Percentiles rank a stretch among this genome's conserved stretches.
Evolutionary conservation across 1,140 invertebrate species (phyloP).

Genomic region (Pseudobourletiella spinata): DNA sequence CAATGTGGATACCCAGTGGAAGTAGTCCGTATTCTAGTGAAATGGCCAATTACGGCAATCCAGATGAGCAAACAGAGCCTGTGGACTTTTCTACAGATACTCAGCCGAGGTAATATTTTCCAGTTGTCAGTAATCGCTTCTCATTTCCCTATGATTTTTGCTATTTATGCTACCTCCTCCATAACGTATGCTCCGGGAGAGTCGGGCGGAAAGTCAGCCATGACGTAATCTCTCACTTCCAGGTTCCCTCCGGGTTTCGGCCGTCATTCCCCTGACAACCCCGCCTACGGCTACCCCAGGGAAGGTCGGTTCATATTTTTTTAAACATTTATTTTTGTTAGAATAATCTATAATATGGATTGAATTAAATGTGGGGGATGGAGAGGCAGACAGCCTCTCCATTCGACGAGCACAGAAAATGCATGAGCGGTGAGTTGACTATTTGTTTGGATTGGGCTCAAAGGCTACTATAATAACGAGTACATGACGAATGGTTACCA

Average conservation of each 20-base stretch:
- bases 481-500: constrained; percentile 33
- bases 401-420: no score
- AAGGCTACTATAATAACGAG: constrained; percentile 33
- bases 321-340: no score
- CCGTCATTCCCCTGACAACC: constrained; percentile 34
- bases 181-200: no score
- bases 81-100: constrained; percentile 58
- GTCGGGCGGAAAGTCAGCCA: no score
- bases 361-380: no score
- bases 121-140: neutral
- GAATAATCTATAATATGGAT: no score
- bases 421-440: no score
- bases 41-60: constrained; percentile 18
- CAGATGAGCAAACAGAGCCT: constrained; percentile 57
- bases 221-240: neutral
- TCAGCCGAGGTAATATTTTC: constrained; percentile 40
- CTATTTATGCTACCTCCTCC: no score
- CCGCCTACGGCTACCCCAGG: constrained; percentile 35
- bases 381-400: no score
- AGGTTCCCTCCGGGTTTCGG: constrained; percentile 30
- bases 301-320: constrained; percentile 10
- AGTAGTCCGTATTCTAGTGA: constrained; percentile 22
- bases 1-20: constrained; percentile 9
- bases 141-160: neutral
- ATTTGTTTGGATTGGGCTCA: no score